phyloP scores from a whole-genome alignment of 1,140 invertebrate genomes.

The fruit fly (Drosophila melanogaster) region Release_6_plus_ISO1_MT NT_033779.5:11589501-11590000 shows the following conservation, averaged over 20 bases:
- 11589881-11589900: slow-evolving; percentile 66
- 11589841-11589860: slow-evolving; percentile 21
- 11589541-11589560: slow-evolving; percentile 37
- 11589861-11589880: slow-evolving; percentile 37
- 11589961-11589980: background rate
- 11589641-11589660: slow-evolving; percentile 45
- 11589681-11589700: slow-evolving; percentile 62
- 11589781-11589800: slow-evolving; percentile 60
- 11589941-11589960: slow-evolving; percentile 5
- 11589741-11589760: slow-evolving; percentile 73
- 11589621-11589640: background rate
- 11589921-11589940: slow-evolving; percentile 54
- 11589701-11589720: slow-evolving; percentile 36
- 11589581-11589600: slow-evolving; percentile 68
- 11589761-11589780: slow-evolving; percentile 18
- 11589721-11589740: slow-evolving; percentile 38
- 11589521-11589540: slow-evolving; percentile 55
- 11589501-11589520: background rate
- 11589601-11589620: slow-evolving; percentile 18
- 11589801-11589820: slow-evolving; percentile 80
- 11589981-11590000: slow-evolving; percentile 57
- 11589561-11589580: slow-evolving; percentile 53
- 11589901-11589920: slow-evolving; percentile 75
- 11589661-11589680: slow-evolving; percentile 78
- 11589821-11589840: slow-evolving; percentile 40